Conservation (phyloP, 2,888 invertebrate genomes). For the Hermaeophaga mercurialis region DNA sequence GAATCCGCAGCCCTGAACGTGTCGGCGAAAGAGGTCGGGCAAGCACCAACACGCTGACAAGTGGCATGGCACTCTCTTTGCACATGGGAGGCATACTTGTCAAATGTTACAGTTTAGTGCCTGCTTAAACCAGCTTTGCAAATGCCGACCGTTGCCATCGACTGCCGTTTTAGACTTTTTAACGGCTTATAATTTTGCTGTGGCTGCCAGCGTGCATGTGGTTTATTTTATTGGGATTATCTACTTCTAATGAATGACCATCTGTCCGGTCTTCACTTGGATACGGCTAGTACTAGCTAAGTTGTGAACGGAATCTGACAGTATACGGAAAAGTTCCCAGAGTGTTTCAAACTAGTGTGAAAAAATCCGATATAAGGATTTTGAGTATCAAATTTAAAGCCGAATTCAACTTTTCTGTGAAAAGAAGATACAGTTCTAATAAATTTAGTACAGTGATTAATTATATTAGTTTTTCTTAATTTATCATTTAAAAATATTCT, state of each 20-base stretch:
- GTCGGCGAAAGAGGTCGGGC: slow-evolving; percentile 30
- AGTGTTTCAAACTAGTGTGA: slow-evolving; percentile 3
- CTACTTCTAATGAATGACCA: slow-evolving; percentile 24
- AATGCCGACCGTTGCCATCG: slow-evolving; percentile 28
- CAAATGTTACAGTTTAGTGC: slow-evolving; percentile 36
- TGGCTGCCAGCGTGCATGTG: slow-evolving; percentile 25
- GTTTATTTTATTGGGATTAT: slow-evolving; percentile 26
- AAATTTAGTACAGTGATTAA: no score
- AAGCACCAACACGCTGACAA: slow-evolving; percentile 22
- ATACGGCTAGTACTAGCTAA: background rate
- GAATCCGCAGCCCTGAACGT: slow-evolving; percentile 17
- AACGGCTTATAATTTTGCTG: slow-evolving; percentile 26
- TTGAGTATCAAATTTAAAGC: no score
- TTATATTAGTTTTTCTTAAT: no score
- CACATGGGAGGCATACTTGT: slow-evolving; percentile 35
- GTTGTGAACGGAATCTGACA: slow-evolving; percentile 10
- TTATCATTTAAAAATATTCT: no score
- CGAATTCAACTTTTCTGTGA: no score
- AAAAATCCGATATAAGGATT: no score
- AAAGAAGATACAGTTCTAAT: no score
- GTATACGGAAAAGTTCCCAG: slow-evolving; percentile 15
- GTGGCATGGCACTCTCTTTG: slow-evolving; percentile 30
- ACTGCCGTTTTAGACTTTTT: slow-evolving; percentile 26
- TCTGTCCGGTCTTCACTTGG: background rate
- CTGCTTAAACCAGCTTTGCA: slow-evolving; percentile 30